Base-by-base conservation (phyloP, 2,797 vertebrate genomes). In the Esox masquinongy region DNA sequence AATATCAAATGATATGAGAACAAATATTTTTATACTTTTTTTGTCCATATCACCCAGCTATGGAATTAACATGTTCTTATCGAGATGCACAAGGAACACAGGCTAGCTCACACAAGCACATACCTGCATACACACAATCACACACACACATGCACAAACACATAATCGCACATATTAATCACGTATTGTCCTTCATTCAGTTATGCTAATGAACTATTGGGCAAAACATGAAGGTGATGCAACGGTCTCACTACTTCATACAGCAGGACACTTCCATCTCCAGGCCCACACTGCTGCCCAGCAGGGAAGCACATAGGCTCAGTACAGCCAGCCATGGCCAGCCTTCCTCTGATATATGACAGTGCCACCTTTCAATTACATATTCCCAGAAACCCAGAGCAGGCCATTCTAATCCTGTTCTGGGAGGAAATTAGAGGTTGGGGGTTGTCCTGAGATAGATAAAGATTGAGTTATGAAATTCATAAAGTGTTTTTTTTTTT, bases 191-290 rank as follows among this genome's bases (percentile, higher is more conserved):
- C 80, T 82, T 78, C 80, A 31, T 80, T 86, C 79, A 78, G 72
- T 59, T 31, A 82, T 1, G 2, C 72, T 79, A 76, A 86, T 88
- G 86, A 87, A 81, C 81, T 82, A 67, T 76, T 84, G 43, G 75
- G 43, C 1, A 43, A 47, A n/a, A 63, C 74, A 47, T 73, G 68
- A 83, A 74, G 69, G 43, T 77, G 61, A 74, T 34, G 70, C 74
- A 67, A 82, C 77, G 74, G 50, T 11, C 77, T 15, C n/a, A 31
- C 81, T 74, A 82, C 77, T 84, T 83, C 70, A 81, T 8, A 11
- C 26, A 24, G 15, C 22, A 51, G 53, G 73, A 83, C 71, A 86
- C 76, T 39, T 75, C 5, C 50, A 50, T 82, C 83, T 86, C 75
- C 67, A 59, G 31, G 80, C 3, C 78, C 82, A 68, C 2, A 77